phyloP scores from a whole-genome alignment of 2,113 vertebrate species.

The Tricholaema leucomelas region DNA sequence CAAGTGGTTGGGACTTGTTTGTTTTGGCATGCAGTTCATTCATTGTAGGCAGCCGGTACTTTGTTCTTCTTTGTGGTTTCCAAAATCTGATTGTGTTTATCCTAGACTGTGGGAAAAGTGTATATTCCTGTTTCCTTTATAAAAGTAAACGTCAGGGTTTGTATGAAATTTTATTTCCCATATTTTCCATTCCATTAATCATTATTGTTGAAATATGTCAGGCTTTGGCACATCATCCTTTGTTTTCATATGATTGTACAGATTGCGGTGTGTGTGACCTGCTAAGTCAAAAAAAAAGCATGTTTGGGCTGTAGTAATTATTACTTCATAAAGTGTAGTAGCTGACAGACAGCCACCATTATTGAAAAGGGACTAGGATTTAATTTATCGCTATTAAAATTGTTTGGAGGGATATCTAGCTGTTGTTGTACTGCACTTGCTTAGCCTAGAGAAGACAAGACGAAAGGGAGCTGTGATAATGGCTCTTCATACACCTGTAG shows the following conservation, averaged over 20 bases:
- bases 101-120: slow-evolving; percentile 73
- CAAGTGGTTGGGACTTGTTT: slow-evolving; percentile 70
- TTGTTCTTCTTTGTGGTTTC: slow-evolving; percentile 75
- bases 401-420: not conserved
- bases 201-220: slow-evolving; percentile 70
- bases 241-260: slow-evolving; percentile 68
- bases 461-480: not conserved
- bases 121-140: slow-evolving; percentile 75
- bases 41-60: slow-evolving; percentile 65
- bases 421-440: not conserved
- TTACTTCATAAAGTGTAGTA: slow-evolving; percentile 24
- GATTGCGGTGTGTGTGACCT: slow-evolving; percentile 64
- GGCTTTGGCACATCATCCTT: slow-evolving; percentile 59
- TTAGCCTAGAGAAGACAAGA: not conserved
- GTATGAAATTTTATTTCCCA: slow-evolving; percentile 76
- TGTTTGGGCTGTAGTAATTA: slow-evolving; percentile 29
- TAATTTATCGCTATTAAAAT: not conserved
- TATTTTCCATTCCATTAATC: slow-evolving; percentile 74
- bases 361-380: not conserved
- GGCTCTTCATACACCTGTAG: not conserved
- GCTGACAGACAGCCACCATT: not conserved
- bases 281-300: slow-evolving; percentile 39
- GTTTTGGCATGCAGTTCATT: slow-evolving; percentile 67
- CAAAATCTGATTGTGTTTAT: slow-evolving; percentile 74
- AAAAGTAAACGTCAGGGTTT: slow-evolving; percentile 74